Conservation (phyloP, 2,797 vertebrate species). For the Taenioides sp. region DNA sequence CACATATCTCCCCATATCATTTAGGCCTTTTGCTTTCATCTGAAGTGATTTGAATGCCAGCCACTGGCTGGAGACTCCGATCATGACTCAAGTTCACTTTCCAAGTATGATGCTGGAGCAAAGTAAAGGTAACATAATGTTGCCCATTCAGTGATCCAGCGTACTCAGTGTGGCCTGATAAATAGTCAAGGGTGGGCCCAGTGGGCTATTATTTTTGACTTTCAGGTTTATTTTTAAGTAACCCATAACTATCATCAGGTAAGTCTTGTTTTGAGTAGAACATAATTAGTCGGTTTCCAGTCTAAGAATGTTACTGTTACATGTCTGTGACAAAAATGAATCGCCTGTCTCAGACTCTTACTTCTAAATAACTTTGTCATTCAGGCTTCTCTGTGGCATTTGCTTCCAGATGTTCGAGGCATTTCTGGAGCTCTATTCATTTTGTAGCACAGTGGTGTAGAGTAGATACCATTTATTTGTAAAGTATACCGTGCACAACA, state of each 20-base stretch:
- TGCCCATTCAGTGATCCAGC: not conserved
- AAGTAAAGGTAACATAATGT: no score
- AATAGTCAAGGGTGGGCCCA: not conserved
- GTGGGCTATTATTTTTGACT: not conserved
- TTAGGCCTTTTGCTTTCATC: not conserved
- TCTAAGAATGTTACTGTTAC: no score
- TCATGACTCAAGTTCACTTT: not conserved
- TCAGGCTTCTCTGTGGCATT: conserved; percentile 32
- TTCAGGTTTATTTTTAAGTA: not conserved
- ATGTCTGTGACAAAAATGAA: not conserved
- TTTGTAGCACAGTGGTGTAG: conserved; percentile 25
- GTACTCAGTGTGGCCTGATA: no score
- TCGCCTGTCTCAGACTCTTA: not conserved
- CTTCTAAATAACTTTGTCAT: conserved; percentile 31
- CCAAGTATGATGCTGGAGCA: not conserved
- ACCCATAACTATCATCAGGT: not conserved
- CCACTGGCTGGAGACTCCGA: not conserved
- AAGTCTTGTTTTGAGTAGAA: not conserved
- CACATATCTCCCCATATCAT: conserved; percentile 1
- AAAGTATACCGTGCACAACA: not conserved
- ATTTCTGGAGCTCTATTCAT: conserved; percentile 4
- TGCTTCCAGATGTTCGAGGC: conserved; percentile 40
- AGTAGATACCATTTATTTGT: not conserved
- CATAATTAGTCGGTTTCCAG: not conserved
- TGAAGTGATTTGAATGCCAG: not conserved